These are phyloP conservation scores for Ictidomys tridecemlineatus DNA, from an alignment of 2,113 vertebrate genomes.

Conservation along the genomic window DNA sequence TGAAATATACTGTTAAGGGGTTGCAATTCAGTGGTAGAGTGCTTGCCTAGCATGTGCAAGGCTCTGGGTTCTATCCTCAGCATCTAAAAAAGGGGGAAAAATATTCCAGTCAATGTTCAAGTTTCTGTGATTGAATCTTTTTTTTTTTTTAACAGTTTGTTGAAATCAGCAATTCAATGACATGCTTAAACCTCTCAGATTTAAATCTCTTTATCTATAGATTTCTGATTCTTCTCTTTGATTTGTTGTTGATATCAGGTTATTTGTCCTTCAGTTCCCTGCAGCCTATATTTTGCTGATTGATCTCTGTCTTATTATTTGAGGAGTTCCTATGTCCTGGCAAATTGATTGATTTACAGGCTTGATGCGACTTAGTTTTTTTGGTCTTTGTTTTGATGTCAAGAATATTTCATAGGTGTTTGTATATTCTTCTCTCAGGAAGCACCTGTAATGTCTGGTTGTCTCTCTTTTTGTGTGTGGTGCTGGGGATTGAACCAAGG, in stretches of 20 bases:
- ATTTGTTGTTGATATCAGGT: neutral
- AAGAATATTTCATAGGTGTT: constrained; percentile 9
- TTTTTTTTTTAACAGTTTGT: neutral
- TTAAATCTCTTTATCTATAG: neutral
- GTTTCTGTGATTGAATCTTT: neutral
- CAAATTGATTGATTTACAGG: neutral
- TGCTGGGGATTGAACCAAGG: no score
- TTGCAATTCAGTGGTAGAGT: neutral
- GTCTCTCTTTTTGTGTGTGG: neutral
- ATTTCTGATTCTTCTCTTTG: neutral
- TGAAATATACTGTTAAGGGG: neutral
- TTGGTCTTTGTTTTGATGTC: neutral
- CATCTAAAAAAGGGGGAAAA: neutral
- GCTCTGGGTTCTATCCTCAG: neutral
- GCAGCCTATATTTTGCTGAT: neutral
- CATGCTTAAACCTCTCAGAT: neutral
- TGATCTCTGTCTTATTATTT: neutral
- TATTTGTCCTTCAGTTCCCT: neutral
- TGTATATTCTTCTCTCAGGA: neutral
- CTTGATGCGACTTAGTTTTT: constrained; percentile 22
- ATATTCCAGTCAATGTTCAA: neutral
- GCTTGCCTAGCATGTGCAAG: neutral
- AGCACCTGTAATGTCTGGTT: neutral
- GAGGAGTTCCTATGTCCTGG: neutral
- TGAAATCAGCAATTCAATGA: constrained; percentile 13